Conservation (phyloP, 2,797 vertebrate species). For the Rhincodon typus region DNA sequence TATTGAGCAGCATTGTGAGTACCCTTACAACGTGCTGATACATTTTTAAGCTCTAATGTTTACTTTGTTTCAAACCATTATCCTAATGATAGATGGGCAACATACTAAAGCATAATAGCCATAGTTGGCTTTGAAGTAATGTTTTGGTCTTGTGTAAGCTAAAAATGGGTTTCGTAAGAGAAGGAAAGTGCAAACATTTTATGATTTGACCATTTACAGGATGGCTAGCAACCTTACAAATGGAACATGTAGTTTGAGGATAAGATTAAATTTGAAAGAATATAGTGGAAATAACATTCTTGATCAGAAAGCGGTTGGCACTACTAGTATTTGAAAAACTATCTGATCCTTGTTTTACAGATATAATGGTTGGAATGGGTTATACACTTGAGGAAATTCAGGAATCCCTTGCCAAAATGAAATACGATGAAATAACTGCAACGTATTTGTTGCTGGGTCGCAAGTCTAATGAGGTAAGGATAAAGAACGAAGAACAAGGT, state of each 20-base stretch:
- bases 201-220: neutral
- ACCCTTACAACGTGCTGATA: neutral
- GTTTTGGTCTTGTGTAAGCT: neutral
- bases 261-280: neutral
- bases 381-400: constrained; percentile 95
- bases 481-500: constrained; percentile 4
- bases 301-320: neutral
- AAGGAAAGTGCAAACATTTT: neutral
- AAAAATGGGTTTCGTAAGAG: neutral
- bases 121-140: neutral
- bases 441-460: constrained; percentile 90
- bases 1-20: neutral
- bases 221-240: neutral
- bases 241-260: neutral
- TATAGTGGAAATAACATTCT: neutral
- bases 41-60: neutral
- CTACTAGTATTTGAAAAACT: neutral
- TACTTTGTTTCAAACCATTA: neutral
- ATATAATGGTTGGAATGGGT: constrained; percentile 97
- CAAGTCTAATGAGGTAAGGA: constrained; percentile 88
- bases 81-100: neutral
- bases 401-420: constrained; percentile 95
- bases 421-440: constrained; percentile 96
- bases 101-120: neutral
- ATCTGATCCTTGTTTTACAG: constrained; percentile 52